Conservation (phyloP, 2,888 invertebrate species). For the Eristalis arbustorum region DNA sequence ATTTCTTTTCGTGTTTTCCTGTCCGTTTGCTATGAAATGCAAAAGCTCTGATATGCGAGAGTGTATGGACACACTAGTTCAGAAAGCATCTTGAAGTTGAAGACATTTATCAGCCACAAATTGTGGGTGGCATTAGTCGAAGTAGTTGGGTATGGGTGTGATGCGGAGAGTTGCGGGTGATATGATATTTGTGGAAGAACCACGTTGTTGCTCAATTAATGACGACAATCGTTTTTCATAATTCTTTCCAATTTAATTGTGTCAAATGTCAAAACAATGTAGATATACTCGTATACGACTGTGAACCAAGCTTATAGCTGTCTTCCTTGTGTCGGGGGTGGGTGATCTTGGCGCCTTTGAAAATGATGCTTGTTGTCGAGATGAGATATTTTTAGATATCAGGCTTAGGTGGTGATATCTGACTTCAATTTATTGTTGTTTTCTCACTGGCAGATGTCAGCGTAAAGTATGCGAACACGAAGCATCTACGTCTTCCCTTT, state of each 20-base stretch:
- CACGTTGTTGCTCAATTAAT: conserved; percentile 61
- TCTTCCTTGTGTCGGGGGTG: conserved; percentile 3
- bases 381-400: conserved; percentile 4
- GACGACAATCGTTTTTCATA: conserved; percentile 69
- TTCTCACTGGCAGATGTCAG: background rate
- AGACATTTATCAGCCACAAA: conserved; percentile 44
- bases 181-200: conserved; percentile 14
- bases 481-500: background rate
- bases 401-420: background rate
- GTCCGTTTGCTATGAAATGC: background rate
- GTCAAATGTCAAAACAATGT: conserved; percentile 70
- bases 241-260: conserved; percentile 69
- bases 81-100: conserved; percentile 19
- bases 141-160: background rate
- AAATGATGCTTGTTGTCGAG: background rate
- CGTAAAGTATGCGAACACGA: background rate
- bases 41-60: background rate
- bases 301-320: background rate
- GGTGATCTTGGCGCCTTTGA: background rate
- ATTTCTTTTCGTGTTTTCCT: background rate
- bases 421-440: background rate
- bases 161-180: background rate
- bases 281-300: conserved; percentile 8
- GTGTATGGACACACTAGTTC: background rate
- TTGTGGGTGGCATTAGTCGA: conserved; percentile 48